Percentiles rank a stretch among this genome's conserved stretches.
Conservation (phyloP, 2,797 vertebrate genomes). For the Carcharodon carcharias region DNA sequence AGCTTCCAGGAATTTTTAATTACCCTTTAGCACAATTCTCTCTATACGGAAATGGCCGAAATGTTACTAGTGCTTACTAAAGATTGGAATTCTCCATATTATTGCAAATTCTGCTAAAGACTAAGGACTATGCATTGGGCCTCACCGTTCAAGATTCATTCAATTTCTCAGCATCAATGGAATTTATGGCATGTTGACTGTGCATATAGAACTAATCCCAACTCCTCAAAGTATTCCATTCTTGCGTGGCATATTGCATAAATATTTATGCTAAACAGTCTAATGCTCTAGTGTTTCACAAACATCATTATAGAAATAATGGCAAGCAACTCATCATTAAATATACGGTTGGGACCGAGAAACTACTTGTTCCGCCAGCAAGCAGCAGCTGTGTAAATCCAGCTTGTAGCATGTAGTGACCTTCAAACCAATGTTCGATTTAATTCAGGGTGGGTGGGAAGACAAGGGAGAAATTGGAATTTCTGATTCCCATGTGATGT, state of each 20-base stretch:
- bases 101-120: background rate
- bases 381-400: background rate
- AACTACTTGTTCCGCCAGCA: rapidly evolving
- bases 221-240: background rate
- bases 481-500: background rate
- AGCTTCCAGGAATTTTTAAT: background rate
- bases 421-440: background rate
- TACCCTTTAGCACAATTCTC: background rate
- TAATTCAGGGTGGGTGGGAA: no score
- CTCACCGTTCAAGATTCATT: background rate
- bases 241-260: background rate
- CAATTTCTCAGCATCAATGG: background rate
- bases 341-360: background rate
- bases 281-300: background rate
- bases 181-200: background rate
- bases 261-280: constrained; percentile 17
- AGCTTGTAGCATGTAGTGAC: no score
- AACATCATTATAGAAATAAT: background rate
- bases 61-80: background rate
- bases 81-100: background rate
- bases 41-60: background rate
- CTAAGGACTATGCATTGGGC: background rate
- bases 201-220: background rate
- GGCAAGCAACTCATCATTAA: background rate
- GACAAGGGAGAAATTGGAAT: background rate